Conservation (phyloP, 1,140 invertebrate genomes). For the Lasioglossum albipes region DNA sequence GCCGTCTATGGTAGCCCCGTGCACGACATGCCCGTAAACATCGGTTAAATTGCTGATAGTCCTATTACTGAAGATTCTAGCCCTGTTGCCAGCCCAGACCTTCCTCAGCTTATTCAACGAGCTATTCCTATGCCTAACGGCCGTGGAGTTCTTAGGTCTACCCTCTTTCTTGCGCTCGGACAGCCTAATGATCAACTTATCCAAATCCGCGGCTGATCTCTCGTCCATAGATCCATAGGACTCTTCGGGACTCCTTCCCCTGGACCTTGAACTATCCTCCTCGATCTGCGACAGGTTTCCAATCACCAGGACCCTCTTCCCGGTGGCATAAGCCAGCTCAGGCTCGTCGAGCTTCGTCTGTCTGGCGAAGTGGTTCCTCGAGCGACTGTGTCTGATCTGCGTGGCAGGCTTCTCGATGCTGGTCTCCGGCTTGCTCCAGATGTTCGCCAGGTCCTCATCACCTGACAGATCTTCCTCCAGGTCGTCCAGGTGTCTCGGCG, state of each 20-base stretch:
- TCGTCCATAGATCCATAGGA: not conserved
- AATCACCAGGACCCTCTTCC: conserved; percentile 29
- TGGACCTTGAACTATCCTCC: not conserved
- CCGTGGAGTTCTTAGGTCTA: not conserved
- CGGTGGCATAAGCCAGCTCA: not conserved
- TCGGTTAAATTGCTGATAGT: conserved; percentile 14
- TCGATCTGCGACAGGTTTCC: conserved; percentile 15
- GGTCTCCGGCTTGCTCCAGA: conserved; percentile 32
- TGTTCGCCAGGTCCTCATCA: not conserved
- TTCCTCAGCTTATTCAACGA: conserved; percentile 49
- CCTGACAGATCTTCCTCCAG: not conserved
- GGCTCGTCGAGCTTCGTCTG: conserved; percentile 53
- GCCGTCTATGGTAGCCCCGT: not conserved
- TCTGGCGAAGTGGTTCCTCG: conserved; percentile 67
- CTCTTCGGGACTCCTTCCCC: not conserved
- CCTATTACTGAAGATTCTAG: not conserved
- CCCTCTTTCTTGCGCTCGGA: conserved; percentile 16
- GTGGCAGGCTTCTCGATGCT: conserved; percentile 64
- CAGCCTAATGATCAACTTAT: conserved; percentile 21
- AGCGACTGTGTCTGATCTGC: conserved; percentile 74
- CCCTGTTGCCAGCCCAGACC: conserved; percentile 31
- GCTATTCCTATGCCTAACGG: conserved; percentile 14
- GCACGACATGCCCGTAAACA: not conserved
- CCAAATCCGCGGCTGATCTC: conserved; percentile 21
- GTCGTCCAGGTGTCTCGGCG: not conserved